These are phyloP conservation scores for Anodontia alba DNA, from an alignment of 2,888 invertebrate species.

Conservation along the genomic window DNA sequence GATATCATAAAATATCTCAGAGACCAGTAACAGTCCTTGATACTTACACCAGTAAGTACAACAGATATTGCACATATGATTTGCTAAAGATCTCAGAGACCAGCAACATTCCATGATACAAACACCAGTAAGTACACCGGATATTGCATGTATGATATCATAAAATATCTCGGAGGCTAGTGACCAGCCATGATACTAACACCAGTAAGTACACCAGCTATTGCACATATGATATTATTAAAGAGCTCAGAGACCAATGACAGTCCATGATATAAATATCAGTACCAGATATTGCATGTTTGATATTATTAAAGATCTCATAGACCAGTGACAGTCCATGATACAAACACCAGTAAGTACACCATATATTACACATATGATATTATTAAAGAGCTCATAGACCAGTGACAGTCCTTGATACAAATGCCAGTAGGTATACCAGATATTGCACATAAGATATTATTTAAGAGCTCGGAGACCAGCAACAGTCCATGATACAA, in stretches of 20 bases:
- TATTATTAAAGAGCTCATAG: background rate
- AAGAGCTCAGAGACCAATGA: too few relatives aligned
- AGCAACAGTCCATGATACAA: background rate
- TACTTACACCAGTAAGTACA: background rate
- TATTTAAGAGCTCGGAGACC: too few relatives aligned
- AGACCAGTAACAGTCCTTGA: background rate
- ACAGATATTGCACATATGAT: too few relatives aligned
- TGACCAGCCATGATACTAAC: background rate
- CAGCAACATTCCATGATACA: slow-evolving; percentile 86
- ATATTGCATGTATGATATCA: too few relatives aligned
- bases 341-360: slow-evolving; percentile 81
- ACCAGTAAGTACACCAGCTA: background rate
- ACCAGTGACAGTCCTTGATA: background rate
- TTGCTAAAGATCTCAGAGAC: slow-evolving; percentile 85
- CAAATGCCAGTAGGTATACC: background rate
- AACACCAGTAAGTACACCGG: slow-evolving; percentile 75
- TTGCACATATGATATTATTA: background rate
- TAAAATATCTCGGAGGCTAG: background rate
- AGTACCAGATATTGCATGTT: too few relatives aligned
- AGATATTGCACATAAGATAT: too few relatives aligned
- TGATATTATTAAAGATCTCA: slow-evolving; percentile 85
- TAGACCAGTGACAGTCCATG: slow-evolving; percentile 86
- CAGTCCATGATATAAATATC: background rate
- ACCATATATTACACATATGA: too few relatives aligned
- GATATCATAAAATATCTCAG: background rate